Base-by-base conservation (phyloP, 2,113 vertebrate genomes). In the Glaucidium brasilianum region DNA sequence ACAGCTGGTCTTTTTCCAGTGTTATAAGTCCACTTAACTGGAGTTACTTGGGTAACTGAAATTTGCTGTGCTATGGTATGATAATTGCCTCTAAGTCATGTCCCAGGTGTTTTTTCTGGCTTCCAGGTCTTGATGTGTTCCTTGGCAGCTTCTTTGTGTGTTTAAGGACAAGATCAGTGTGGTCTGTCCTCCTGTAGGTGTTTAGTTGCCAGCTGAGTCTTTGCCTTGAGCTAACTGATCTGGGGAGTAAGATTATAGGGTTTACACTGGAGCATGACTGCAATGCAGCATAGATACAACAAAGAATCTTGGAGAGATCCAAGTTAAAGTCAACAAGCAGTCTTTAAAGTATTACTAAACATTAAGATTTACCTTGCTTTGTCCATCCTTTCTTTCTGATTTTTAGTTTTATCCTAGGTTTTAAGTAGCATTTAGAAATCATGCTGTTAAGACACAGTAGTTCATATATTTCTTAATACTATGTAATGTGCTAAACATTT, bases 1-100 rank as follows among this genome's bases (percentile, higher is more conserved):
- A 1, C 30, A 53, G 2, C 8, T 19, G 66, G 29, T 34, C 37
- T 90, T 25, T 50, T 62, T 62, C 9, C 30, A 72, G 32, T 5
- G 20, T 41, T 77, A 9, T 30, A 78, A 67, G 5, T 25, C 26
- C 12, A 18, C 10, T 47, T 47, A 45, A 20, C 3, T 69, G 59
- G 19, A 58, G 13, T 50, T 32, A 8, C 10, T 39, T 49, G 64
- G 8, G 25, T 29, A 19, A 34, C 25, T 7, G 43, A 23, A 47
- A 37, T 43, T 32, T 62, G 37, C 41, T 62, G 63, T 62, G 41
- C 45, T 60, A 1, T 43, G n/a, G 6, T 29, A 13, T 8, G 37
- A 15, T 64, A 29, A 13, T 9, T 20, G 18, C 10, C 10, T 41
- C 10, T 14, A 30, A 49, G 13, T n/a, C 37, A 5, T 0, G 1